Evolutionary conservation across 2,113 vertebrate species (phyloP).

Genomic region (Prinia subflava): DNA sequence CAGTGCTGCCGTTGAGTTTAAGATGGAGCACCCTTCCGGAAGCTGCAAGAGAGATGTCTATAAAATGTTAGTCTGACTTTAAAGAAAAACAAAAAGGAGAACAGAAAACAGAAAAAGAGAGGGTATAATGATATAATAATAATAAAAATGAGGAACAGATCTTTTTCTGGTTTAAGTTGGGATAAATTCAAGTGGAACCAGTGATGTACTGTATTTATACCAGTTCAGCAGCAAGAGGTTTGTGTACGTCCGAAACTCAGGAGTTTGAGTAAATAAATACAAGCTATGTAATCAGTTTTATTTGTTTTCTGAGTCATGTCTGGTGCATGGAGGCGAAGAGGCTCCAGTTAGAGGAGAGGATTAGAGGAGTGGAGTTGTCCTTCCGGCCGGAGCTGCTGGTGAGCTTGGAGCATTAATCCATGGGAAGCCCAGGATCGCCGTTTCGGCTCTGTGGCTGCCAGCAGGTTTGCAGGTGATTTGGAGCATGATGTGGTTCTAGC

Average conservation of each 20-base stretch:
- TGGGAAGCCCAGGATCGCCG: fast-evolving
- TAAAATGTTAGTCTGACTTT: slow-evolving; percentile 50
- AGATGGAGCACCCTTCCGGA: slow-evolving; percentile 53
- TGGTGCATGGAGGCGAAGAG: background rate
- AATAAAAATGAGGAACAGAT: background rate
- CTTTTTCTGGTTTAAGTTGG: slow-evolving; percentile 15
- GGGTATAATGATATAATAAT: background rate
- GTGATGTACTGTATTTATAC: background rate
- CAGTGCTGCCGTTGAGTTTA: slow-evolving; percentile 42
- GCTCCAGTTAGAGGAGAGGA: background rate
- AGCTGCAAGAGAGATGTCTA: slow-evolving; percentile 33
- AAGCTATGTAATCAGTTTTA: slow-evolving; percentile 14
- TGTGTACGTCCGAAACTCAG: background rate
- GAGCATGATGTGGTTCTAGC: background rate
- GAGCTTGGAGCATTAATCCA: background rate
- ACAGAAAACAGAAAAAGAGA: background rate
- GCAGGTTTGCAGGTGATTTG: background rate
- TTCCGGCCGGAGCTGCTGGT: background rate
- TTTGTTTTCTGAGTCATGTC: slow-evolving; percentile 51
- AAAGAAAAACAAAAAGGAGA: background rate
- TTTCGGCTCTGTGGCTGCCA: background rate
- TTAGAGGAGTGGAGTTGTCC: background rate
- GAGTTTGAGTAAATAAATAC: slow-evolving; percentile 26
- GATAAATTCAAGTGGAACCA: background rate
- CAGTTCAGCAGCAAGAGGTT: background rate